Base-by-base conservation (phyloP, 92 coral and sea anemone genomes). In the Zoanthus solanderi region DNA sequence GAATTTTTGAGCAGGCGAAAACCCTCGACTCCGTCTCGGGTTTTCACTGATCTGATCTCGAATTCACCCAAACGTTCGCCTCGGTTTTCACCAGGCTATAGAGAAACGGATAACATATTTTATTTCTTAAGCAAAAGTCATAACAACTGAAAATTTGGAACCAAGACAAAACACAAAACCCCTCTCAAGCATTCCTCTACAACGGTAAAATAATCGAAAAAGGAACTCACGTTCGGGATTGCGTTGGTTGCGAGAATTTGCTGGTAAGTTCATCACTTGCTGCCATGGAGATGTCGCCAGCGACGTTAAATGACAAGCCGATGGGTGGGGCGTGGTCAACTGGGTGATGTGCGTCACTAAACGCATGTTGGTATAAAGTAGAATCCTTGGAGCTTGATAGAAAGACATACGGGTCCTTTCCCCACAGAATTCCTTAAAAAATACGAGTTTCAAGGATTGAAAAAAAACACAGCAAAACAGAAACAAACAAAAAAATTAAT, bases 281-380 rank as follows among this genome's bases (percentile, higher is more conserved):
- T n/a, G 99, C 98, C 77, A 95, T 93, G 72, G 95, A 92, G 71
- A 97, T 90, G 87, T 93, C 95, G 12, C 99, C 99, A 87, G 90
- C 90, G 80, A 92, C 91, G 82, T 93, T 97, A 78, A 97, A 44
- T 47, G 98, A 91, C 71, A 97, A 89, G 13, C 95, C 99, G 29
- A 95, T 96, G 13, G 96, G 94, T 2, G 99, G 98, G 42, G 97
- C 98, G 77, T 97, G 94, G 44, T 97, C 99, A 6, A 93, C 98
- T 5, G 99, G 99, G 53, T 91, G 97, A 47, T 97, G 93, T 12
- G 99, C 99, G 74, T 97, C 98, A 56, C 80, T 87, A 75, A 97
- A 97, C 78, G 90, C 93, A 84, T 97, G 98, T 30, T 92, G 99
- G 85, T 85, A 95, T 69, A 97, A 65, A 78, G 94, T 95, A 54